Evolutionary conservation across 2,113 vertebrate genomes (phyloP).

Genomic region (Scortum barcoo): DNA sequence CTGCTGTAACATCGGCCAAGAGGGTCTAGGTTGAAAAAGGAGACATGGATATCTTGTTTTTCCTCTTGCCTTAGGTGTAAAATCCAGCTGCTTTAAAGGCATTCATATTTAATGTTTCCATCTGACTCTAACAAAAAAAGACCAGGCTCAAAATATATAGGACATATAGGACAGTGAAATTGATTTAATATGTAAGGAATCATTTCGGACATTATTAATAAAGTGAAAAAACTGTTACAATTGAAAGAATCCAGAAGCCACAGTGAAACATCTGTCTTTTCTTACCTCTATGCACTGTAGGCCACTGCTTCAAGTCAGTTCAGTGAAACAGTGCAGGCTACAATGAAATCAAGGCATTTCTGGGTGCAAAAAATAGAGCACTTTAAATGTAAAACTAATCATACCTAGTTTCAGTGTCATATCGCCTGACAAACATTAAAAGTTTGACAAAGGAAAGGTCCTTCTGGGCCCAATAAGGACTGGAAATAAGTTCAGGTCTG

Average conservation of each 20-base stretch:
- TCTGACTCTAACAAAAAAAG: not conserved
- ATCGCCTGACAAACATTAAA: constrained; percentile 36
- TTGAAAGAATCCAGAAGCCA: not conserved
- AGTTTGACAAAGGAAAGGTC: not conserved
- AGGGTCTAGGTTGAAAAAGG: not conserved
- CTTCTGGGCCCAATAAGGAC: constrained; percentile 18
- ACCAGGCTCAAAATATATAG: not conserved
- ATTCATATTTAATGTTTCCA: not conserved
- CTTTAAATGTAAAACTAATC: constrained; percentile 37
- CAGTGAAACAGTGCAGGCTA: constrained; percentile 23
- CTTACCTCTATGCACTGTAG: not conserved
- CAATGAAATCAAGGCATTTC: constrained; percentile 32
- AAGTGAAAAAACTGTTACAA: not conserved
- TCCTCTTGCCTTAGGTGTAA: not conserved
- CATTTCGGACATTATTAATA: not conserved
- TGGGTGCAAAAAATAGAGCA: constrained; percentile 15
- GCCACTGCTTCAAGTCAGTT: constrained; percentile 31
- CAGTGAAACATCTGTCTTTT: constrained; percentile 5
- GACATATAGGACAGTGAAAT: not conserved
- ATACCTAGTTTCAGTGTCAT: constrained; percentile 14
- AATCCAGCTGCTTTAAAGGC: not conserved
- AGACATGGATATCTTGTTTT: not conserved
- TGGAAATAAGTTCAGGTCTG: constrained; percentile 20
- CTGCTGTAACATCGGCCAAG: not conserved
- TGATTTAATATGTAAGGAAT: constrained; percentile 5